phyloP scores from a whole-genome alignment of 2,113 vertebrate genomes.

The Nanorana parkeri region DNA sequence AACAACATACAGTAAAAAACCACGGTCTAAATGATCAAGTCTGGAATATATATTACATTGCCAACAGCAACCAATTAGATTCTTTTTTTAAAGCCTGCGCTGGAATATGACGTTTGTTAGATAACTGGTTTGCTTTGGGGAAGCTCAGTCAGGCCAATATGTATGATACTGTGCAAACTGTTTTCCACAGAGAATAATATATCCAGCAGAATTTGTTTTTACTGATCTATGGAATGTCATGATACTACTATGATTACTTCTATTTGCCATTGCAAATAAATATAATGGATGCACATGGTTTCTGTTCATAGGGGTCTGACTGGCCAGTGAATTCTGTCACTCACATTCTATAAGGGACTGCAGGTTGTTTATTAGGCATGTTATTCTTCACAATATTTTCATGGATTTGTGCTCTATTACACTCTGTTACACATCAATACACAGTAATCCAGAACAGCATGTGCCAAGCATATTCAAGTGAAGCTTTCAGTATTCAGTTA shows the following conservation, averaged over 20 bases:
- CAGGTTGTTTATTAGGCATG: constrained; percentile 23
- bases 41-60: too few relatives aligned
- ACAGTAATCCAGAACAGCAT: constrained; percentile 42
- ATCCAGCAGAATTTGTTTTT: neutral
- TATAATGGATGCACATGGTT: neutral
- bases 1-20: too few relatives aligned
- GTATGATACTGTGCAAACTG: too few relatives aligned
- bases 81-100: too few relatives aligned
- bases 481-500: constrained; percentile 18
- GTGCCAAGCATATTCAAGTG: constrained; percentile 36
- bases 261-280: neutral
- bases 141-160: too few relatives aligned
- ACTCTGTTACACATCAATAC: constrained; percentile 45
- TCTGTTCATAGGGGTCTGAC: constrained; percentile 22
- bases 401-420: constrained; percentile 25
- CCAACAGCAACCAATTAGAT: too few relatives aligned
- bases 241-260: neutral
- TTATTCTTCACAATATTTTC: constrained; percentile 23
- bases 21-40: too few relatives aligned
- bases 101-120: too few relatives aligned
- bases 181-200: neutral
- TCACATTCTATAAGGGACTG: constrained; percentile 16
- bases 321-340: neutral
- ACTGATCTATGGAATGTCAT: neutral
- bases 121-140: too few relatives aligned